phyloP scores from a whole-genome alignment of 2,888 invertebrate species.

The Xestia c-nigrum region DNA sequence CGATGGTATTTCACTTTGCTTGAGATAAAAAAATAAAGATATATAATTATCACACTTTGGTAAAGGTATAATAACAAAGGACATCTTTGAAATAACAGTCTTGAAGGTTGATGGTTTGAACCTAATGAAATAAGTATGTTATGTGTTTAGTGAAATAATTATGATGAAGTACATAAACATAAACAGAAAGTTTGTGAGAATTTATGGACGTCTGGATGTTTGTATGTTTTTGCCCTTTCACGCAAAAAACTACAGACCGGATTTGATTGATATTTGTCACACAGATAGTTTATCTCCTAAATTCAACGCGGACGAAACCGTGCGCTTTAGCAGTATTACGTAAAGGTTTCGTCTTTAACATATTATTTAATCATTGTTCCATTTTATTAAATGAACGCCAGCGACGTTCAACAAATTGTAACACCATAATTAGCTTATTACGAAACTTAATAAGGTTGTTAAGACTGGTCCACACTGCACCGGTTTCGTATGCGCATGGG shows the following conservation, averaged over 20 bases:
- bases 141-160: not conserved
- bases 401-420: not conserved
- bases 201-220: too few species aligned
- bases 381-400: conserved; percentile 14
- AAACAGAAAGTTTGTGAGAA: too few species aligned
- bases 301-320: too few species aligned
- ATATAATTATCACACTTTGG: conserved; percentile 1
- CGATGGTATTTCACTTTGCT: conserved; percentile 4
- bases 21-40: not conserved
- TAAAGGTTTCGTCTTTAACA: not conserved
- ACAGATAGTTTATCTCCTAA: too few species aligned
- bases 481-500: conserved; percentile 12
- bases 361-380: not conserved
- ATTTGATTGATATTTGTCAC: too few species aligned
- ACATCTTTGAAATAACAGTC: too few species aligned
- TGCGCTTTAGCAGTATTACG: not conserved
- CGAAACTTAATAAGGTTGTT: conserved; percentile 26
- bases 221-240: too few species aligned
- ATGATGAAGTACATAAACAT: too few species aligned
- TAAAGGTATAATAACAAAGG: not conserved
- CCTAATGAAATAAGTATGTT: not conserved
- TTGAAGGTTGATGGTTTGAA: not conserved
- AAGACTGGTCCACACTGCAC: conserved; percentile 21
- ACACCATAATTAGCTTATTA: conserved; percentile 20
- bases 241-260: too few species aligned